Percentiles rank a stretch among this genome's conserved stretches.
Evolutionary conservation across 2,888 invertebrate genomes (phyloP).

Genomic region (Aspidapion aeneum): DNA sequence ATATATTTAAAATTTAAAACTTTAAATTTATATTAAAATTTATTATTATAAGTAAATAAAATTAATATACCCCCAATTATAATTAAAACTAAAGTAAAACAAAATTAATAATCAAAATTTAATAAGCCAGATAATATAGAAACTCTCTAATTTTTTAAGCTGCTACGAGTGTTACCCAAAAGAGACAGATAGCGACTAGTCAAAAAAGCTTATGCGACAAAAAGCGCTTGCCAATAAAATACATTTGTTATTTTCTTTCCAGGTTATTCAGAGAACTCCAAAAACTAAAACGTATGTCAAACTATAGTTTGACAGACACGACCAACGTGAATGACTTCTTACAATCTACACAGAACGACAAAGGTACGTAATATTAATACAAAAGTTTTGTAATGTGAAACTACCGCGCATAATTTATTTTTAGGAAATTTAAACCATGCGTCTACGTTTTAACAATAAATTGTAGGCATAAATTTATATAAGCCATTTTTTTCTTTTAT

Average conservation of each 20-base stretch:
- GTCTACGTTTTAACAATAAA: conserved; percentile 90
- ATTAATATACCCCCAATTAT: no score
- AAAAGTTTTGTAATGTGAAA: conserved; percentile 75
- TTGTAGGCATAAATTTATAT: conserved; percentile 82
- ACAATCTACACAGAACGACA: conserved; percentile 85
- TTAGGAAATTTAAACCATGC: conserved; percentile 90
- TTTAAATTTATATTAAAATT: no score
- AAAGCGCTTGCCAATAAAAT: not conserved
- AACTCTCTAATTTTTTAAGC: no score
- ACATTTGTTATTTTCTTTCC: conserved; percentile 28
- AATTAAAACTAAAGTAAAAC: no score
- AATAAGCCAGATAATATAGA: no score
- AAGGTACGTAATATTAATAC: conserved; percentile 89
- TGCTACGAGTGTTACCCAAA: no score
- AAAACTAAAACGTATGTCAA: conserved; percentile 92
- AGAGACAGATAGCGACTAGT: no score
- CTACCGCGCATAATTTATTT: conserved; percentile 89
- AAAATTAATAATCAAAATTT: no score
- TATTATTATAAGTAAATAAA: no score
- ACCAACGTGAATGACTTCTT: conserved; percentile 87
- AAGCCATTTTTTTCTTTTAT: no score
- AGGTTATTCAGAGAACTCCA: conserved; percentile 91
- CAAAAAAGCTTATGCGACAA: not conserved
- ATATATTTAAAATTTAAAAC: no score
- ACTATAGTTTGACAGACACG: conserved; percentile 91